phyloP scores from a whole-genome alignment of 2,888 invertebrate genomes.

The Tiliacea aurago region DNA sequence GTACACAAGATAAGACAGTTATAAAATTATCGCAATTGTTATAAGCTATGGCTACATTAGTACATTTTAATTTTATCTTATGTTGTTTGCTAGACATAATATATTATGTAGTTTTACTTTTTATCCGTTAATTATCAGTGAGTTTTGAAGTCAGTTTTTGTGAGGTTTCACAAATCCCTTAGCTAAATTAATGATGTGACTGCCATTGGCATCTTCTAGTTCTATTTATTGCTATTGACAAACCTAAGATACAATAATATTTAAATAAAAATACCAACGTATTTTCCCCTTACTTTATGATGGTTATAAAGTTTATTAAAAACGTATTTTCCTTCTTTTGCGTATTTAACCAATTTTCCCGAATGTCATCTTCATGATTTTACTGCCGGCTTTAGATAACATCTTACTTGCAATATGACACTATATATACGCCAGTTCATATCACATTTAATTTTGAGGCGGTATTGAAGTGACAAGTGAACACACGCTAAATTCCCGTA shows the following conservation, averaged over 20 bases:
- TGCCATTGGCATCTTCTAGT: too few species aligned
- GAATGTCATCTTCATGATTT: conserved; percentile 5
- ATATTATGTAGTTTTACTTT: not conserved
- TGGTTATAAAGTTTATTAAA: conserved; percentile 18
- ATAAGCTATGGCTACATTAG: not conserved
- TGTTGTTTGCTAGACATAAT: not conserved
- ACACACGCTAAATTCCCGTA: not conserved
- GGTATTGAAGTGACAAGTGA: conserved; percentile 7
- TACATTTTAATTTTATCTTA: not conserved
- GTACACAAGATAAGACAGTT: not conserved
- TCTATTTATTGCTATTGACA: not conserved
- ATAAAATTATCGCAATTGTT: not conserved
- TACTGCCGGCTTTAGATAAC: conserved; percentile 26
- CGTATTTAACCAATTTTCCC: conserved; percentile 30
- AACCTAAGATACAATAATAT: not conserved
- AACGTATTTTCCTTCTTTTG: conserved; percentile 23
- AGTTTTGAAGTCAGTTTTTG: not conserved
- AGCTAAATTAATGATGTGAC: not conserved
- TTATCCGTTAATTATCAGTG: not conserved
- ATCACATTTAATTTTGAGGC: not conserved
- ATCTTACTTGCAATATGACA: conserved; percentile 1
- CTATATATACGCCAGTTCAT: conserved; percentile 25
- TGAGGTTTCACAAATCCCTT: not conserved
- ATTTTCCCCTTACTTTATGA: not conserved
- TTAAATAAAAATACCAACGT: not conserved